These are phyloP conservation scores for Hypanus sabinus DNA, from an alignment of 2,113 vertebrate genomes.

Conservation along the genomic window DNA sequence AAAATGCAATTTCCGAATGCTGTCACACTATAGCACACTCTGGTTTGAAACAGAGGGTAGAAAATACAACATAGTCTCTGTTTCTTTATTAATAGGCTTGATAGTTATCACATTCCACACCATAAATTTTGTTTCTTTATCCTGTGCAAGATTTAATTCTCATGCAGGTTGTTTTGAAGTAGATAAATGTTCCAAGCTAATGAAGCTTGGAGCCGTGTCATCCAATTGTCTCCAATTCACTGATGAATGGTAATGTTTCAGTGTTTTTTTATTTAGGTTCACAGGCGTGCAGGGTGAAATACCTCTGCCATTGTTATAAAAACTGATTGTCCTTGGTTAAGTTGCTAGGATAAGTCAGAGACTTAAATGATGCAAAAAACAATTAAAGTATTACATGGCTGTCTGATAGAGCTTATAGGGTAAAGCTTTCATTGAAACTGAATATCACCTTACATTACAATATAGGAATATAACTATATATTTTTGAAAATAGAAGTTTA, in stretches of 20 bases:
- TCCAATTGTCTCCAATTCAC: background rate
- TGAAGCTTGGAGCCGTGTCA: background rate
- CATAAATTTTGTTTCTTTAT: slow-evolving; percentile 7
- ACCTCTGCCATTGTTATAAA: background rate
- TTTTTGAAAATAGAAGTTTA: background rate
- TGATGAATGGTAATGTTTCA: background rate
- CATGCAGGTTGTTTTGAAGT: background rate
- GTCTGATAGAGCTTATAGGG: background rate
- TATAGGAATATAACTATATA: background rate
- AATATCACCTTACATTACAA: background rate
- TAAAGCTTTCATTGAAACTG: background rate
- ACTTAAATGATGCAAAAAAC: background rate
- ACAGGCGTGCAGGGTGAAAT: background rate
- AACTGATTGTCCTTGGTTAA: background rate
- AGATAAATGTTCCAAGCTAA: background rate
- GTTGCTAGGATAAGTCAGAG: background rate
- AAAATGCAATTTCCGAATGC: background rate
- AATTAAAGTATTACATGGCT: background rate
- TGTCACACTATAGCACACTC: background rate
- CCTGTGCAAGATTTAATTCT: background rate
- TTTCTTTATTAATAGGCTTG: background rate
- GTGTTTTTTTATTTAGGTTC: background rate
- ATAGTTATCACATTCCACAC: background rate
- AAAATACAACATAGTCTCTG: background rate
- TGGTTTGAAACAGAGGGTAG: background rate